Evolutionary conservation across 1,140 invertebrate species (phyloP).

Genomic region (Euglossa dilemma): DNA sequence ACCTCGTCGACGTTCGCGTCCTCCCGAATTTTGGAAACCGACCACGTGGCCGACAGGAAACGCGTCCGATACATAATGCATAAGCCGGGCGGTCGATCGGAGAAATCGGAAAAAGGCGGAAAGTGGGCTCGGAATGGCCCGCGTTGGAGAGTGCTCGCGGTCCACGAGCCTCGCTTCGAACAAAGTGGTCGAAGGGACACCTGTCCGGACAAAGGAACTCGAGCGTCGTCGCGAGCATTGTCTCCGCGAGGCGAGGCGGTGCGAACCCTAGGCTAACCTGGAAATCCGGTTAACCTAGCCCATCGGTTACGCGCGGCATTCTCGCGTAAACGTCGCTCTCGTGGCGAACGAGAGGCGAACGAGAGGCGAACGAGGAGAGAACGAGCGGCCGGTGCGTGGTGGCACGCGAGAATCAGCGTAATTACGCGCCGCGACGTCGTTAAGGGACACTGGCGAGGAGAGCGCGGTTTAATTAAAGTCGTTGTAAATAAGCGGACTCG

Average conservation of each 20-base stretch:
- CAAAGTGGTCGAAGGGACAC: neutral
- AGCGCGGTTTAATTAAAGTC: constrained; percentile 57
- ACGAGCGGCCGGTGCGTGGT: neutral
- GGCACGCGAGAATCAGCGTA: neutral
- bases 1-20: neutral
- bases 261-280: neutral
- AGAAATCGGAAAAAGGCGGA: constrained; percentile 36
- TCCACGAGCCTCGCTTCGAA: no score
- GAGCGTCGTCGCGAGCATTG: no score
- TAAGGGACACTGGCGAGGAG: constrained; percentile 13
- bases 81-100: constrained; percentile 17
- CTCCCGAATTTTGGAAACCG: constrained; percentile 18
- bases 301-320: constrained; percentile 15
- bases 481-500: constrained; percentile 32
- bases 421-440: constrained; percentile 47
- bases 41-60: constrained; percentile 33
- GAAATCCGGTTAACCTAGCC: constrained; percentile 31
- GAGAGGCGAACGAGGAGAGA: no score
- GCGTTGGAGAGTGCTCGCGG: no score
- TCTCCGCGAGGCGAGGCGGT: neutral
- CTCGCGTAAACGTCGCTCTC: constrained; percentile 27
- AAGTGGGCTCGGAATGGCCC: neutral
- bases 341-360: neutral
- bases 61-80: constrained; percentile 54
- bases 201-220: neutral